A percentile compares a stretch with the other conserved stretches of the same genome.
These are phyloP conservation scores for Acleris cristana DNA, from an alignment of 2,888 invertebrate genomes.

Conservation along the genomic window DNA sequence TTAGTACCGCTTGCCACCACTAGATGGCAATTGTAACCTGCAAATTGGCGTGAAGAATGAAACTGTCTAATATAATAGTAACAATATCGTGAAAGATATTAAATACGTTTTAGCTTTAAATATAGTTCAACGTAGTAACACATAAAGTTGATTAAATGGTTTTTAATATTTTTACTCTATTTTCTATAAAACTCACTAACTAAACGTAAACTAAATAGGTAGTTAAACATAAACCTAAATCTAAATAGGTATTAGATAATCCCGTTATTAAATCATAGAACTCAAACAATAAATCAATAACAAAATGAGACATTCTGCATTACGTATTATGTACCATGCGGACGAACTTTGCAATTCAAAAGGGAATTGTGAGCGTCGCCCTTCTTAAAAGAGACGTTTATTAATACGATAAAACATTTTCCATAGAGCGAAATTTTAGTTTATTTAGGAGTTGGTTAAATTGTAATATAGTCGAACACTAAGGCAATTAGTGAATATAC, in stretches of 20 bases:
- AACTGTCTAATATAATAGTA: background rate
- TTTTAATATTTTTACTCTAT: no score
- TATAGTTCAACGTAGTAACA: no score
- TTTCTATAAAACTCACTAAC: no score
- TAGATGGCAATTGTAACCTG: slow-evolving; percentile 50
- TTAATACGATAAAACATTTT: no score
- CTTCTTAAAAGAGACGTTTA: slow-evolving; percentile 1
- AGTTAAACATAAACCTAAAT: background rate
- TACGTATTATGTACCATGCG: slow-evolving; percentile 41
- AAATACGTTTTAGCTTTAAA: no score
- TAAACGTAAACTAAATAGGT: background rate
- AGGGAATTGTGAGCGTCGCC: slow-evolving; percentile 37
- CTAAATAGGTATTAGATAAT: background rate
- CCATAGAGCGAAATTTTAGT: no score
- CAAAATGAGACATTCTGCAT: slow-evolving; percentile 42
- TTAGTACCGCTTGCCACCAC: slow-evolving; percentile 41
- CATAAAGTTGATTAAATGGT: no score
- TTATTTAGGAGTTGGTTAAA: no score
- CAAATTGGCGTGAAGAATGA: background rate
- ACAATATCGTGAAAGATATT: no score
- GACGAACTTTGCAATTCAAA: slow-evolving; percentile 37
- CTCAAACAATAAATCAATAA: slow-evolving; percentile 1
- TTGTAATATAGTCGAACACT: no score
- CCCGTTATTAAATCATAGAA: background rate
- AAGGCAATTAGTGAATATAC: no score